Base-by-base conservation (phyloP, 2,797 vertebrate genomes). In the Pitangus sulphuratus region DNA sequence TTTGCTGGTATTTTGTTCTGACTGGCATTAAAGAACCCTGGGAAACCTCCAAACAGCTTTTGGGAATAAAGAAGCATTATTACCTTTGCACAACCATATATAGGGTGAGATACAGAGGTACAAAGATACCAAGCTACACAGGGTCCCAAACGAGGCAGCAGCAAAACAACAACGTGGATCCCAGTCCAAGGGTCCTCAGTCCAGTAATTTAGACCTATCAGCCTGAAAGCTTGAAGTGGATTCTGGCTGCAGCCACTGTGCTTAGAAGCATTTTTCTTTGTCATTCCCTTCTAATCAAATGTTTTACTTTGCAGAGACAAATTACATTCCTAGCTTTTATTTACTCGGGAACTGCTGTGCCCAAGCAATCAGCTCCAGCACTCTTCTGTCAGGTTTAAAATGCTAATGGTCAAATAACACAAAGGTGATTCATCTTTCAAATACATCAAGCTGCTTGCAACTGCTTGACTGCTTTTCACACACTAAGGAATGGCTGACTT, bases 271-370 rank as follows among this genome's bases (percentile, higher is more conserved):
- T 70, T 87, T 90, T 90, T 77, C 78, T 90, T 74, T 92, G 89
- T 39, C 71, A 71, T 95, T 89, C 45, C 62, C 47, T 42, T 90
- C 83, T 88, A 75, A 92, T 88, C 69, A 88, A 85, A 93, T 66
- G 69, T 81, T 93, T 92, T 86, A 81, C 60, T 95, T 94, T 62
- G 76, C 40, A 81, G 84, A 90, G 82, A 92, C 61, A 89, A 92
- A 94, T 91, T 69, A 66, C 79, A 78, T 93, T 90, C 74, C 83
- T 56, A 85, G 89, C 71, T 87, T 87, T 88, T 91, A 87, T 90
- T 94, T 96, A 96, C 85, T 80, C 1, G 0, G 25, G 42, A 78
- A 53, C 78, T 80, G 69, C 81, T 75, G 81, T 65, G 68, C 90
- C 81, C 71, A 39, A 89, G 72, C 87, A 89, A 91, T 87, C 89